These are phyloP conservation scores for Diglossa brunneiventris DNA, from an alignment of 2,113 vertebrate genomes.

Conservation along the genomic window DNA sequence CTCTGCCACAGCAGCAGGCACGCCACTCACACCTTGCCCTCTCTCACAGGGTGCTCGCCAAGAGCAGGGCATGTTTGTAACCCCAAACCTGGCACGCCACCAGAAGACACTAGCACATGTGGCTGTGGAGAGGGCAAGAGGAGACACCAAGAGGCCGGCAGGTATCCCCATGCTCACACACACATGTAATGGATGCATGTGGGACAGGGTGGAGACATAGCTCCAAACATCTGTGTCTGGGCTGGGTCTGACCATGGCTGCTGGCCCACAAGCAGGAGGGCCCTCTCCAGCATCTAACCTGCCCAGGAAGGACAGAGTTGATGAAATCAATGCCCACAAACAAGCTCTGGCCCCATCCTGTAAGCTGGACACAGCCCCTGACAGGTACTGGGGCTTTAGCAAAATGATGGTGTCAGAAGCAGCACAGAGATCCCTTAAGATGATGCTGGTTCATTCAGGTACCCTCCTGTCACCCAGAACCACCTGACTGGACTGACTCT, in stretches of 20 bases:
- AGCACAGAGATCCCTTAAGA: not conserved
- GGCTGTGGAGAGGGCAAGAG: not conserved
- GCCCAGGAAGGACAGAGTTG: not conserved
- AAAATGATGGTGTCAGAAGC: not conserved
- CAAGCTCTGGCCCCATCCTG: not conserved
- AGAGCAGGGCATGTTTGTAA: accelerated
- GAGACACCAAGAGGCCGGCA: not conserved
- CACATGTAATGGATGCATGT: accelerated
- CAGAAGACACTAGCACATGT: not conserved
- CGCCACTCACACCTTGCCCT: not conserved
- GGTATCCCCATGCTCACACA: not conserved
- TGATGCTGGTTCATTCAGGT: not conserved
- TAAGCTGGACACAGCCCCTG: not conserved
- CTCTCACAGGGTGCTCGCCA: accelerated
- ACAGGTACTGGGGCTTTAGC: not conserved
- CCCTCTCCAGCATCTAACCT: not conserved
- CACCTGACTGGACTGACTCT: not conserved
- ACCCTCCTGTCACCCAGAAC: not conserved
- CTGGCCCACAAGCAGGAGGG: not conserved
- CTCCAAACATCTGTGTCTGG: not conserved
- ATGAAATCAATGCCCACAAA: not conserved
- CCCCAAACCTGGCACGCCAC: not conserved
- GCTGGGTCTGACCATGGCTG: not conserved
- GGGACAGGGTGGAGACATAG: not conserved
- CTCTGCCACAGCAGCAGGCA: not conserved